Conservation (phyloP, 2,888 invertebrate genomes). For the Xylocampa areola region DNA sequence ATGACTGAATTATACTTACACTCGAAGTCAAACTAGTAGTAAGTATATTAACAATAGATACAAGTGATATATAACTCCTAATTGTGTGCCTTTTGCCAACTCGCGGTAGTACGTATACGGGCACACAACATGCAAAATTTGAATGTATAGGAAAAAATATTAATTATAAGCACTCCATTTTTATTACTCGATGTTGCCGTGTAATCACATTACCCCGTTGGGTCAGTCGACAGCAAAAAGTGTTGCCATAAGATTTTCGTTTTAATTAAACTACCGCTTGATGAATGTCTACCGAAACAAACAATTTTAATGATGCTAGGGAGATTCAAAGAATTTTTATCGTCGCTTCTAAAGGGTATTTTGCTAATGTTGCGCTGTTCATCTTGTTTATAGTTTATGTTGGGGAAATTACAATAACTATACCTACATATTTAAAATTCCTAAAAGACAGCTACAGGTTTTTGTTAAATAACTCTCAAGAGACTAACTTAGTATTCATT, state of each 20-base stretch:
- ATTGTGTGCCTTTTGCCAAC: too few species aligned
- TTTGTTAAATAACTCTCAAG: too few species aligned
- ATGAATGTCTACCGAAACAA: slow-evolving; percentile 70
- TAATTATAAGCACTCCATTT: slow-evolving; percentile 20
- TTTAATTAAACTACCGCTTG: slow-evolving; percentile 75
- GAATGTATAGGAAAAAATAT: background rate
- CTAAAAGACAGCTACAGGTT: too few species aligned
- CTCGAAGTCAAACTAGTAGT: too few species aligned
- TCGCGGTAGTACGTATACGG: too few species aligned
- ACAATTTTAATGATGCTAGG: slow-evolving; percentile 68
- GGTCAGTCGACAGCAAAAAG: slow-evolving; percentile 65
- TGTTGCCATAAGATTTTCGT: slow-evolving; percentile 66
- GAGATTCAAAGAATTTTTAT: slow-evolving; percentile 55
- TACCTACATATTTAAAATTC: too few species aligned
- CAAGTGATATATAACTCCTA: too few species aligned
- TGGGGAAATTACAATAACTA: too few species aligned
- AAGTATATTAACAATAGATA: too few species aligned
- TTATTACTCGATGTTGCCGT: slow-evolving; percentile 12
- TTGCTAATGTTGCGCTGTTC: slow-evolving; percentile 9
- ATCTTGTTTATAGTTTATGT: slow-evolving; percentile 9
- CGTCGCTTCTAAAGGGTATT: slow-evolving; percentile 24
- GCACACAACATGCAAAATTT: too few species aligned
- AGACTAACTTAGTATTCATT: too few species aligned
- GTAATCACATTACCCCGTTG: slow-evolving; percentile 63
- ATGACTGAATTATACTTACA: too few species aligned